Conservation (phyloP, 2,797 vertebrate species). For the Limnodromus scolopaceus region DNA sequence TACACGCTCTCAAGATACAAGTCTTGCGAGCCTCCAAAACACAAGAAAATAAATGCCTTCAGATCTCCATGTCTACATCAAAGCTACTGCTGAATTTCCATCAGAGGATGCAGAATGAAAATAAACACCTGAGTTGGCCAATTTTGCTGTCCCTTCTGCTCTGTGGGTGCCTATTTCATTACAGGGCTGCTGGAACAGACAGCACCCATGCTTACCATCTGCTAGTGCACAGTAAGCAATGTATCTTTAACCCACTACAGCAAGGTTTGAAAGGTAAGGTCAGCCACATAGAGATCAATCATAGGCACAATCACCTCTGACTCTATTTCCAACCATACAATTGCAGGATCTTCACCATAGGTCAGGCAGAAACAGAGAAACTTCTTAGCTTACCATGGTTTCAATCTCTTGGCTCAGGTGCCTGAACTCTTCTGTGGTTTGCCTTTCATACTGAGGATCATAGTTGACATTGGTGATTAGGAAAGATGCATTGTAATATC, state of each 20-base stretch:
- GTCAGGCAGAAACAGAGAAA: background rate
- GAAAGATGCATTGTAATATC: slow-evolving; percentile 73
- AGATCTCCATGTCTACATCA: background rate
- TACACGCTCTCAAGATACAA: background rate
- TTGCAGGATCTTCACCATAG: background rate
- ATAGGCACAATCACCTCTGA: background rate
- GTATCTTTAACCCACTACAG: background rate
- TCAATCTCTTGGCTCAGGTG: slow-evolving; percentile 64
- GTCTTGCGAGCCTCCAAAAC: background rate
- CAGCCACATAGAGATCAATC: background rate
- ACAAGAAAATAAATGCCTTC: background rate
- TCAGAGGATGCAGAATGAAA: background rate
- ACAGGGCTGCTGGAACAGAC: background rate
- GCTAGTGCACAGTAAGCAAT: background rate
- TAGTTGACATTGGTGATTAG: slow-evolving; percentile 66
- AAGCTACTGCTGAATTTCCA: background rate
- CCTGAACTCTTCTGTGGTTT: slow-evolving; percentile 68
- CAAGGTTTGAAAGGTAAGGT: background rate
- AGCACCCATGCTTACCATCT: background rate
- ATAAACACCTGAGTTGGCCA: background rate
- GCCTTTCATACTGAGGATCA: slow-evolving; percentile 42
- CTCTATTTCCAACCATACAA: background rate
- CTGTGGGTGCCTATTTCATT: background rate
- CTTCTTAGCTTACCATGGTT: slow-evolving; percentile 64
- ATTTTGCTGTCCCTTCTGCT: background rate